Evolutionary conservation across 2,113 vertebrate species (phyloP).

Genomic region (mouse (Mus musculus)): DNA sequence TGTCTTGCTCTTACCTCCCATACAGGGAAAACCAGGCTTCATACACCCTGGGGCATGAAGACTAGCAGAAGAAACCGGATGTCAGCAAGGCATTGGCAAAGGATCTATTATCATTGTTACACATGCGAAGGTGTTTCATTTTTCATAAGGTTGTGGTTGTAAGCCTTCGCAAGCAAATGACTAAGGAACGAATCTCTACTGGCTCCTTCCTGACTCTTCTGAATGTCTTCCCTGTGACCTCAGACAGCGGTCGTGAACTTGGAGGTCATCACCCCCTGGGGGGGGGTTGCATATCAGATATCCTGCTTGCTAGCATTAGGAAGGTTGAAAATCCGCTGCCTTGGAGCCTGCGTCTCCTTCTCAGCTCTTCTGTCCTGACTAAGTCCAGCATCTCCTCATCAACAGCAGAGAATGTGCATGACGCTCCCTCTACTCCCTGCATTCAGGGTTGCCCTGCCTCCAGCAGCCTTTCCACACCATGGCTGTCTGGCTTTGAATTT

Average conservation of each 20-base stretch:
- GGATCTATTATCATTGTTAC: not conserved
- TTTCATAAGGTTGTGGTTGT: not conserved
- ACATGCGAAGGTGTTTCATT: not conserved
- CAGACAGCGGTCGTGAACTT: not conserved
- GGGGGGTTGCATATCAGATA: not conserved
- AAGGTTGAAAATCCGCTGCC: not conserved
- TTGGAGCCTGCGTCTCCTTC: not conserved
- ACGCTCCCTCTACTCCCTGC: not conserved
- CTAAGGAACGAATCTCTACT: not conserved
- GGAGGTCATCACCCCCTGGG: not conserved
- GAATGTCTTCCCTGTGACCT: not conserved
- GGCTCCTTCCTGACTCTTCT: not conserved
- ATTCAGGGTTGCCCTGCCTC: not conserved
- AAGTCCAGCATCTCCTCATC: not conserved
- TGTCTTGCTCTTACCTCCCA: not conserved
- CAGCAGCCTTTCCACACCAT: not conserved
- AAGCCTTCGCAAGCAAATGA: not conserved
- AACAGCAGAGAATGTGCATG: not conserved
- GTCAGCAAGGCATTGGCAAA: not conserved
- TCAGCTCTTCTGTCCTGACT: not conserved
- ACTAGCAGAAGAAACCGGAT: not conserved
- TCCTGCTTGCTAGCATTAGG: not conserved
- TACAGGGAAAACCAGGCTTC: not conserved
- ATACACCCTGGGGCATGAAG: not conserved
- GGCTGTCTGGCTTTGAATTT: slow-evolving; percentile 15